These are phyloP conservation scores for Ylistrum balloti DNA, from an alignment of 1,140 invertebrate genomes.

Conservation along the genomic window DNA sequence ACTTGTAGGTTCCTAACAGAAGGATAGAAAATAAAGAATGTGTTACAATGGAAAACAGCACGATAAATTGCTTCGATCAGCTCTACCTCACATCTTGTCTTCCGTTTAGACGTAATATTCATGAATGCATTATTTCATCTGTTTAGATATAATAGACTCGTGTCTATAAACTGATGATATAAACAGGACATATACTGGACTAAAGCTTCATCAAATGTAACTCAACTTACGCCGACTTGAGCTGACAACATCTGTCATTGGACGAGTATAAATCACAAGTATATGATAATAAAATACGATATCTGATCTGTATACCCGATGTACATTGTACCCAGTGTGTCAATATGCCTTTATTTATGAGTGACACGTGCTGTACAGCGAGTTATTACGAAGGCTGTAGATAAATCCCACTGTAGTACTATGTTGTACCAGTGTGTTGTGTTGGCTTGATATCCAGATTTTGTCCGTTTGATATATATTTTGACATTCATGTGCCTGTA, in stretches of 20 bases:
- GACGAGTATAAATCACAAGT: background rate
- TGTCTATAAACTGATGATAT: too few species aligned
- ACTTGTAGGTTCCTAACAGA: too few species aligned
- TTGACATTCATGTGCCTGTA: background rate
- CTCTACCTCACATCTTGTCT: too few species aligned
- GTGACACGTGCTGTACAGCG: background rate
- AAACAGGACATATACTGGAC: background rate
- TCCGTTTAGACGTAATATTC: too few species aligned
- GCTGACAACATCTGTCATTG: background rate
- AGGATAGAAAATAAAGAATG: too few species aligned
- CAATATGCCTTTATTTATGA: background rate
- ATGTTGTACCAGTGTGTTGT: conserved; percentile 3
- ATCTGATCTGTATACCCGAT: background rate
- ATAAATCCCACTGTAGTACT: background rate
- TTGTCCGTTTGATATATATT: conserved; percentile 8
- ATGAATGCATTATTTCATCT: too few species aligned
- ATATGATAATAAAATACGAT: background rate
- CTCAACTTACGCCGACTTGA: background rate
- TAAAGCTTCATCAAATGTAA: background rate
- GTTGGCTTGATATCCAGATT: background rate
- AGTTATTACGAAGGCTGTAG: background rate
- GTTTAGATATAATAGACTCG: too few species aligned
- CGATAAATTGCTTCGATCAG: too few species aligned
- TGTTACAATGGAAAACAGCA: too few species aligned
- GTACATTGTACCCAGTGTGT: conserved; percentile 1